Conservation (phyloP, 2,888 invertebrate genomes). For the Thymelicus sylvestris region DNA sequence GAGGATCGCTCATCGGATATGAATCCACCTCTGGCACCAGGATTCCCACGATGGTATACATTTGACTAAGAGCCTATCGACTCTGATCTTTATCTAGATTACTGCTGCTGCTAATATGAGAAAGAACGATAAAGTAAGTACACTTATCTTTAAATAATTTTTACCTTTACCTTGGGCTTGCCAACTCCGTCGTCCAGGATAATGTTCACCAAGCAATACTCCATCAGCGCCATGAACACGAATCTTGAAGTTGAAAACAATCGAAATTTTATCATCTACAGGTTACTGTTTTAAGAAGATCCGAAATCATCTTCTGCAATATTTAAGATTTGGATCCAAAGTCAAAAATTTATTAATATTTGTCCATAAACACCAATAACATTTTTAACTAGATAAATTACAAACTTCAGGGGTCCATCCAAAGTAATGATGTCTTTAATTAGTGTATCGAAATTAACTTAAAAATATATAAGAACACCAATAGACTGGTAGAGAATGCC, state of each 20-base stretch:
- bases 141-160: constrained; percentile 34
- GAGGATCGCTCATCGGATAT: constrained; percentile 6
- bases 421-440: no score
- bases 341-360: no score
- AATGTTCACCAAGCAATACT: constrained; percentile 95
- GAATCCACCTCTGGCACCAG: background rate
- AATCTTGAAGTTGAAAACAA: constrained; percentile 81
- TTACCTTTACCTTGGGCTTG: constrained; percentile 73
- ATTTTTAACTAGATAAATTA: no score
- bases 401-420: no score
- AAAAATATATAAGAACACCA: background rate
- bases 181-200: constrained; percentile 90
- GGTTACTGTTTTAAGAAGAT: background rate
- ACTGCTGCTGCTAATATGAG: constrained; percentile 19
- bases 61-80: constrained; percentile 20
- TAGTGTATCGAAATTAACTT: background rate
- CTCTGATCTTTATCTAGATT: constrained; percentile 19
- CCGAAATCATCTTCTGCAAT: background rate
- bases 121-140: constrained; percentile 34
- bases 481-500: no score
- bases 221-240: constrained; percentile 97
- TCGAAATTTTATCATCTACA: background rate
- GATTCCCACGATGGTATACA: constrained; percentile 4
- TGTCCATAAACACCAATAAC: no score
- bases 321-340: no score